Base-by-base conservation (phyloP, 2,797 vertebrate genomes). In the Tragopan temminckii region DNA sequence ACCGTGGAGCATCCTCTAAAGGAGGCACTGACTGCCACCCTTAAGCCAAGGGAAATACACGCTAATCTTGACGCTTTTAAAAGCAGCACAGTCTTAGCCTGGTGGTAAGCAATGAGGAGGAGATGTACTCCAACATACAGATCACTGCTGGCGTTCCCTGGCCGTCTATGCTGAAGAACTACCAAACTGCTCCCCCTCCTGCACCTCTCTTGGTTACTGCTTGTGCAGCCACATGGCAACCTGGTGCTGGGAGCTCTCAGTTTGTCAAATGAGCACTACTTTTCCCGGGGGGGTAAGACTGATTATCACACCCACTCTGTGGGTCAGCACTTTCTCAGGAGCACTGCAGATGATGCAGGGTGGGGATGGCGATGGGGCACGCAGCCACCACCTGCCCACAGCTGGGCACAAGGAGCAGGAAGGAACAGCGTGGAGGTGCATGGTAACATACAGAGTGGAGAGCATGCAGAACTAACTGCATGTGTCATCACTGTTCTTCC, bases 321-420 rank as follows among this genome's bases (percentile, higher is more conserved):
- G 2, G 33, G 38, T 21, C 81, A 58, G 29, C 13, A 16, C 64
- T n/a, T 61, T 46, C 43, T 23, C 8, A 9, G 66, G 61, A 62
- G n/a, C 7, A 6, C 29, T 16, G 25, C 29, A 35, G 59, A 57
- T 4, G 19, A 69, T 3, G 38, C 10, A 29, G 7, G n/a, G 24
- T 7, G 20, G 29, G 46, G 40, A 53, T 5, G 36, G 59, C 1
- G 7, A 62, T 27, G 33, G 35, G 27, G 53, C 0, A 6, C 7
- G 3, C 6, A 46, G 29, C n/a, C 15, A 15, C 50, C 25, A 31
- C 11, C 25, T 36, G 31, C 33, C 11, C 3, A 21, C 13, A 40
- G 8, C 59, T 3, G 7, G 25, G 46, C 27, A 19, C 33, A 31
- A 0, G 4, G 19, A 45, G 8, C 3, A 25, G 21, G 13, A 20